Evolutionary conservation across 2,797 vertebrate species (phyloP).

Genomic region (Syncerus caffer): DNA sequence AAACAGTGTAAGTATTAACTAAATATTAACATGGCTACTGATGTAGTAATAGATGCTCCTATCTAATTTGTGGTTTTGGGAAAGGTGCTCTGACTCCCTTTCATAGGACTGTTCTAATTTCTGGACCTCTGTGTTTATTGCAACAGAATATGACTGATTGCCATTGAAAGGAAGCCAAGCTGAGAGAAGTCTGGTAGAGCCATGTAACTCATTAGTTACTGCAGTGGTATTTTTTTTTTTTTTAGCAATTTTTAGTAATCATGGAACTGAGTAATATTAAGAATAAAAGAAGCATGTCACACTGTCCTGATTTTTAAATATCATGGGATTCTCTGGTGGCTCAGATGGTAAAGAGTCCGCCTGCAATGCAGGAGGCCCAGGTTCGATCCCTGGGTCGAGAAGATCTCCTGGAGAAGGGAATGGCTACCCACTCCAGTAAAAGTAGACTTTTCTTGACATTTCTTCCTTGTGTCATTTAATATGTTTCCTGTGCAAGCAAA

Average conservation of each 20-base stretch:
- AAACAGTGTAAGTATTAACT: background rate
- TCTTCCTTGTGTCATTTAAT: background rate
- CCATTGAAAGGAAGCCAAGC: background rate
- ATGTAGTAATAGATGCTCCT: background rate
- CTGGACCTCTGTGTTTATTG: background rate
- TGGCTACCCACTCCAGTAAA: background rate
- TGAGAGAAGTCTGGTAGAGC: background rate
- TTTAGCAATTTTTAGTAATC: background rate
- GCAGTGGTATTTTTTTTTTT: background rate
- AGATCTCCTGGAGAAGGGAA: background rate
- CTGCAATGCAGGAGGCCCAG: background rate
- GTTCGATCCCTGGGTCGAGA: background rate
- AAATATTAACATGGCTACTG: background rate
- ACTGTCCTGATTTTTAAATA: background rate
- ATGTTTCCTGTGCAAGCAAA: background rate
- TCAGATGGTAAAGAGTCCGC: background rate
- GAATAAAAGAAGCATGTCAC: background rate
- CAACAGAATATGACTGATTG: background rate
- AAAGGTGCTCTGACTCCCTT: background rate
- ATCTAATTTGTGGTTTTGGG: background rate
- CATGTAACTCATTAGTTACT: background rate
- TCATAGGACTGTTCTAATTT: background rate
- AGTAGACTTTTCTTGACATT: background rate
- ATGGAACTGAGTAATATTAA: background rate
- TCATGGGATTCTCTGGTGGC: background rate